phyloP scores from a whole-genome alignment of 2,113 vertebrate genomes.

The Clinocottus analis region DNA sequence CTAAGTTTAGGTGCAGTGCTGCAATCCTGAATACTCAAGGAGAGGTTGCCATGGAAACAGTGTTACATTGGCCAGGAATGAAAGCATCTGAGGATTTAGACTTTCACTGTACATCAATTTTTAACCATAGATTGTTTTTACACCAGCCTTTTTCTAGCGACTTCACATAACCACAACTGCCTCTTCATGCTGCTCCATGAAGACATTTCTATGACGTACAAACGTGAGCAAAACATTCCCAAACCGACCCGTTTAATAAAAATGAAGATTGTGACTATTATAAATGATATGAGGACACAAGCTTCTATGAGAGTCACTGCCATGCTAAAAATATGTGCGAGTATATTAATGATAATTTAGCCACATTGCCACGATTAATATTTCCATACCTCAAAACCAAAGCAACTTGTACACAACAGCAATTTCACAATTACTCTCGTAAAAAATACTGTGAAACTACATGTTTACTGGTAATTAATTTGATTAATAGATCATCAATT shows the following conservation, averaged over 20 bases:
- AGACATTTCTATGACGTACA: constrained; percentile 14
- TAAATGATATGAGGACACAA: constrained; percentile 9
- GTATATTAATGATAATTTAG: constrained; percentile 20
- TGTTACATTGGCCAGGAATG: constrained; percentile 85
- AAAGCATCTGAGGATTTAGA: constrained; percentile 82
- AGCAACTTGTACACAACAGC: background rate
- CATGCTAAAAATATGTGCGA: constrained; percentile 22
- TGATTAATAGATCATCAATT: background rate
- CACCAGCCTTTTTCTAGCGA: constrained; percentile 59
- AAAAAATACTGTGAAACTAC: background rate
- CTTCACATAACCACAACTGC: constrained; percentile 43
- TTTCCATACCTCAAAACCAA: background rate
- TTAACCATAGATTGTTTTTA: constrained; percentile 81
- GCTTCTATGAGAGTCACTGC: constrained; percentile 11
- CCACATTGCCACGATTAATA: background rate
- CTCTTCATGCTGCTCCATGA: background rate
- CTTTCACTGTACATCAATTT: constrained; percentile 83
- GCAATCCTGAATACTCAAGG: constrained; percentile 82
- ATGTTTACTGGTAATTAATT: background rate
- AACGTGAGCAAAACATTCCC: background rate
- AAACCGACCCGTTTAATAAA: background rate
- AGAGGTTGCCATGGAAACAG: constrained; percentile 86
- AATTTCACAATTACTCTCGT: background rate
- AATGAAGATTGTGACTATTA: background rate
- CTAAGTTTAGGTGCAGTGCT: constrained; percentile 83